phyloP scores from a whole-genome alignment of 2,797 vertebrate genomes.

The Sebastolobus alascanus region DNA sequence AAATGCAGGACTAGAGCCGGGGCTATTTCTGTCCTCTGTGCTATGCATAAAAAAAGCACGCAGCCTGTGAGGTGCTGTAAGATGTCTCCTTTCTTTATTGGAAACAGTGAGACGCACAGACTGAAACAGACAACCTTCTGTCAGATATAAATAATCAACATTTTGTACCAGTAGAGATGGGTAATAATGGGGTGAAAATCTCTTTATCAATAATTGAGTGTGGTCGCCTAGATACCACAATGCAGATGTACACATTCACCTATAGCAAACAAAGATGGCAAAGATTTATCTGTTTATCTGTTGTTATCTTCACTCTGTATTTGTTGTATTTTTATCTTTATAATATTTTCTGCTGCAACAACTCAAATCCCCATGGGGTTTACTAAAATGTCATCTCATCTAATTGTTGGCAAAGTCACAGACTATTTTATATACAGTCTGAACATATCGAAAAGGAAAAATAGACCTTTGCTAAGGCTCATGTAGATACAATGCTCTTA shows the following conservation, averaged over 20 bases:
- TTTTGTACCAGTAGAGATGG: not conserved
- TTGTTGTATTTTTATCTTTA: conserved; percentile 16
- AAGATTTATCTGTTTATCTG: conserved; percentile 9
- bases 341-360: not conserved
- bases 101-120: not conserved
- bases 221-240: not conserved
- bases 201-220: conserved; percentile 11
- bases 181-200: conserved; percentile 10
- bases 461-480: not conserved
- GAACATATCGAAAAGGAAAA: not conserved
- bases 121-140: not conserved
- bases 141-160: conserved; percentile 9
- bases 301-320: not conserved
- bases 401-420: not conserved
- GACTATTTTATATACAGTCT: not conserved
- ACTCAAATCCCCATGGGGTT: conserved; percentile 11
- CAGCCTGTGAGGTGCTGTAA: conserved; percentile 20
- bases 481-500: not conserved
- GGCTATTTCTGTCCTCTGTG: conserved; percentile 64
- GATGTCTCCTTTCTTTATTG: conserved; percentile 13
- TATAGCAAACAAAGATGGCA: not conserved
- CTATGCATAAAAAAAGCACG: conserved; percentile 43
- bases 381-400: conserved; percentile 4
- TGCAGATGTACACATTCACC: not conserved
- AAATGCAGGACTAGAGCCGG: conserved; percentile 42